These are phyloP conservation scores for Nanger granti DNA, from an alignment of 2,113 vertebrate genomes.

Conservation along the genomic window DNA sequence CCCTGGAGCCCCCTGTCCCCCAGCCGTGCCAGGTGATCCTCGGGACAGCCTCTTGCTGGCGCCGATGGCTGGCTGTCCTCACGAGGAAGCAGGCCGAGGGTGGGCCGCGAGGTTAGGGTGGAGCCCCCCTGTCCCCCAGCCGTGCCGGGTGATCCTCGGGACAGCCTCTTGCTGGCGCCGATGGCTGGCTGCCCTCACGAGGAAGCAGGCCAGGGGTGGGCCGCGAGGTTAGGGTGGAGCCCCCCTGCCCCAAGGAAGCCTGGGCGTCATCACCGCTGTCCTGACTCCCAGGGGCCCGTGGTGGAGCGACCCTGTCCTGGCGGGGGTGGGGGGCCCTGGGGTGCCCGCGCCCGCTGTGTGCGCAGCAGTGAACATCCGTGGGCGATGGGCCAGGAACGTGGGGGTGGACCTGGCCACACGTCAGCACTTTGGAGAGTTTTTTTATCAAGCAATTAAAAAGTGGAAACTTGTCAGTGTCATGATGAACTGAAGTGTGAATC, in stretches of 20 bases:
- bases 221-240: not conserved
- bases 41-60: rapidly evolving
- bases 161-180: rapidly evolving
- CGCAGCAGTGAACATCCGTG: not conserved
- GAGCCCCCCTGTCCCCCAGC: not conserved
- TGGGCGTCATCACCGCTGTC: not conserved
- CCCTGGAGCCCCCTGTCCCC: not conserved
- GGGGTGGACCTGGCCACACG: not conserved
- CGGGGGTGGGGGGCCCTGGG: too few relatives aligned
- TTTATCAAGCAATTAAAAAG: not conserved
- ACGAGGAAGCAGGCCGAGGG: not conserved
- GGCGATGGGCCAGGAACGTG: not conserved
- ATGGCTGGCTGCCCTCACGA: not conserved
- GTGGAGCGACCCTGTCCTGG: not conserved
- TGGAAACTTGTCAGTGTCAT: not conserved
- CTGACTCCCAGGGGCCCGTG: not conserved
- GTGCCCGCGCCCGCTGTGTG: not conserved
- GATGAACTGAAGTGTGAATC: slow-evolving; percentile 48
- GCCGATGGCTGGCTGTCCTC: not conserved
- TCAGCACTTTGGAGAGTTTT: not conserved
- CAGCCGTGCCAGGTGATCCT: not conserved
- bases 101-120: not conserved
- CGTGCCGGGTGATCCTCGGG: rapidly evolving
- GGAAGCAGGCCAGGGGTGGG: not conserved
- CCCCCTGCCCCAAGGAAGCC: not conserved